phyloP scores from a whole-genome alignment of 2,888 invertebrate species.

The Nomada ruficornis region DNA sequence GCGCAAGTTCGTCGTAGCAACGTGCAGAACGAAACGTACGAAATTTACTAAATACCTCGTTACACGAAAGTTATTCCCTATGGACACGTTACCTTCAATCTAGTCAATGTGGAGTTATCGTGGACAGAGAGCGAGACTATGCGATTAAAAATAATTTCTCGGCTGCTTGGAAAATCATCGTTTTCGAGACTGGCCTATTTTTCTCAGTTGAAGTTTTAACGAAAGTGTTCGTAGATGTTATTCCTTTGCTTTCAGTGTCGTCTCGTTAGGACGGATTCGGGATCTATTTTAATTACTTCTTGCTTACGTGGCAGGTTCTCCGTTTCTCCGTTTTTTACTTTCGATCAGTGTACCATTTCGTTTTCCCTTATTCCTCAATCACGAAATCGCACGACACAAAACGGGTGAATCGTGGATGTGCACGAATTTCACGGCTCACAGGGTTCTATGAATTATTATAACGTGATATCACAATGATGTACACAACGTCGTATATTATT shows the following conservation, averaged over 20 bases:
- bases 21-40: conserved; percentile 25
- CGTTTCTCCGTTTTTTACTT: not conserved
- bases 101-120: conserved; percentile 15
- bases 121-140: conserved; percentile 42
- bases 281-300: conserved; percentile 47
- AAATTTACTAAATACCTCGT: conserved; percentile 1
- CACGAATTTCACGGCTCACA: conserved; percentile 29
- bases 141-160: conserved; percentile 54
- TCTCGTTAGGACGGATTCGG: conserved; percentile 65
- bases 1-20: conserved; percentile 15
- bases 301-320: conserved; percentile 41
- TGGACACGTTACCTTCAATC: conserved; percentile 20
- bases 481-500: conserved; percentile 38
- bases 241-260: conserved; percentile 11
- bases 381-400: conserved; percentile 16
- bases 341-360: not conserved
- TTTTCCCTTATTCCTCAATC: not conserved
- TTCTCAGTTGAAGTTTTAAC: conserved; percentile 20
- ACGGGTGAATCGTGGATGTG: not conserved
- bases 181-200: conserved; percentile 33
- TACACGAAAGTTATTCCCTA: not conserved
- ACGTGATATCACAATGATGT: conserved; percentile 6
- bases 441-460: conserved; percentile 9
- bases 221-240: conserved; percentile 12
- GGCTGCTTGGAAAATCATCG: conserved; percentile 49